Evolutionary conservation across 1,140 invertebrate genomes (phyloP), one percentile per base, ranked within the genome.

Genomic region (Ceratitis capitata): DNA sequence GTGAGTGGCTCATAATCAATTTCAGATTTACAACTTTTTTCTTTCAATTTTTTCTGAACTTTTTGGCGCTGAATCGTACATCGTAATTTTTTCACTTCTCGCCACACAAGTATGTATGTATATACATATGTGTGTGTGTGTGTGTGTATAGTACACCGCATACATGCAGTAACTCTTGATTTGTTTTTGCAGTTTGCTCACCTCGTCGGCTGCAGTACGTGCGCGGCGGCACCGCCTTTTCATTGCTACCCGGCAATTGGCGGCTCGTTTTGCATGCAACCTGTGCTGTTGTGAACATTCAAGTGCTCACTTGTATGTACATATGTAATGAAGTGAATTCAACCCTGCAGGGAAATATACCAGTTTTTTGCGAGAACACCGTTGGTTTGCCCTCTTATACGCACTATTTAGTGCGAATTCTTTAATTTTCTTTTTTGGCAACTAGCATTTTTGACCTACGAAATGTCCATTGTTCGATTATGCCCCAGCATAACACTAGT

Each of bases 1-100:
- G 61, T 69, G 61, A 69, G 61, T 32, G 61, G 61, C 61, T 35
- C 61, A 69, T 39, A 69, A 69, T 69, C 61, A 69, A 69, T 69
- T 69, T 69, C 5, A 35, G 32, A 69, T 35, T 69, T 69, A 69
- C 32, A 69, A 69, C 29, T 69, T 16, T 29, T 61, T 61, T 61
- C 12, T 9, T 10, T 14, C 58, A 6, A 4, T 61, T 61, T 29
- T 69, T 14, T 69, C 23, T 61, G 12, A 2, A 61, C 12, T 32
- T 29, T 56, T 56, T n/a, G 51, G 7, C 51, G 58, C 14, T 32
- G 58, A 12, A 61, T 7, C 4, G 10, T 12, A 9, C 23, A 23
- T 61, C 58, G 29, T 26, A 23, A 29, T 56, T 56, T 39, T 69
- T 69, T 69, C 61, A 69, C 35, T 69, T 14, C 29, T 39, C 26